phyloP scores from a whole-genome alignment of 2,888 invertebrate species.

The Adela reaumurella region DNA sequence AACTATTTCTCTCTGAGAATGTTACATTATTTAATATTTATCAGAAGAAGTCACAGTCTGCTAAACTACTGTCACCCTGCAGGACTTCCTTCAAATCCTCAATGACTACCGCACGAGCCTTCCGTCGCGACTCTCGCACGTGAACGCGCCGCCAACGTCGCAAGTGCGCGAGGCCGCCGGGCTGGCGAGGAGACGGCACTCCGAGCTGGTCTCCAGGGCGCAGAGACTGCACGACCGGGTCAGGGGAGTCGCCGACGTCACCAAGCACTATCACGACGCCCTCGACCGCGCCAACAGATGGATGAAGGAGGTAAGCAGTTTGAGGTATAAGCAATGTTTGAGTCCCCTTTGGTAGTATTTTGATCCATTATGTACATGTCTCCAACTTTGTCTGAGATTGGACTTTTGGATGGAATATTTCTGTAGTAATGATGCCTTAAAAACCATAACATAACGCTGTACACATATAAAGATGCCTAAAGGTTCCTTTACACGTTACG shows the following conservation, averaged over 20 bases:
- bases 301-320: constrained; percentile 71
- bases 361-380: no score
- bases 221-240: constrained; percentile 80
- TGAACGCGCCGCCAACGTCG: constrained; percentile 65
- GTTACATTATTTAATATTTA: no score
- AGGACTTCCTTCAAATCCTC: constrained; percentile 76
- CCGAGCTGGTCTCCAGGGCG: constrained; percentile 77
- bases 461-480: no score
- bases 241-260: constrained; percentile 65
- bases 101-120: constrained; percentile 86
- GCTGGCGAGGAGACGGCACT: constrained; percentile 72
- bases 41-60: no score
- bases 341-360: no score
- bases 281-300: constrained; percentile 77
- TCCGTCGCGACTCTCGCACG: constrained; percentile 77
- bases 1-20: no score
- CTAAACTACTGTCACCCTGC: constrained; percentile 4
- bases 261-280: constrained; percentile 69
- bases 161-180: constrained; percentile 78
- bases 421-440: no score
- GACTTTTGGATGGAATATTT: no score
- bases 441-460: no score
- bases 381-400: no score
- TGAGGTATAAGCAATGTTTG: no score
- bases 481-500: no score